phyloP scores from a whole-genome alignment of 2,113 vertebrate species.

The Pelvicachromis taeniatus region DNA sequence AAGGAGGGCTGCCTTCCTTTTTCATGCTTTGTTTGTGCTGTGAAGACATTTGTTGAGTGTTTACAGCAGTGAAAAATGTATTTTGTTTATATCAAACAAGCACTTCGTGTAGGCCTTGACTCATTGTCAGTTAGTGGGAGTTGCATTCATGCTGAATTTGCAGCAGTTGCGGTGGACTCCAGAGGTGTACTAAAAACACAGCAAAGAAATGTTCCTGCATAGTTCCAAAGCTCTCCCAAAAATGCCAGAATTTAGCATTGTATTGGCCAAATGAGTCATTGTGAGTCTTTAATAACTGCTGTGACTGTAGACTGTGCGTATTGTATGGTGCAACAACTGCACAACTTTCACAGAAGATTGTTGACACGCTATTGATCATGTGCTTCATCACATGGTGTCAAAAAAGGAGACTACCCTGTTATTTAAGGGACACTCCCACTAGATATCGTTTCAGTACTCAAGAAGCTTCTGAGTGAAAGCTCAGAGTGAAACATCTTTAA shows the following conservation, averaged over 20 bases:
- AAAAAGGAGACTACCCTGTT: neutral
- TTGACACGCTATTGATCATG: no score
- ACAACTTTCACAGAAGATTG: no score
- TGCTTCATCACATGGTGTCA: no score
- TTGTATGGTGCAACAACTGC: neutral
- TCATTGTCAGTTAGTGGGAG: neutral
- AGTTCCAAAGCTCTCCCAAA: neutral
- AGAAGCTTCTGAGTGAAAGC: neutral
- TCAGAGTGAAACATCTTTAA: neutral
- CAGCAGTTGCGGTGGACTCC: fast-evolving
- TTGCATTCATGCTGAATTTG: neutral
- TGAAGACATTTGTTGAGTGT: neutral
- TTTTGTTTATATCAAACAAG: neutral
- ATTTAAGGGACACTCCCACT: neutral
- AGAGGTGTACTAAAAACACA: neutral
- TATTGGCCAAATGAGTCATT: neutral
- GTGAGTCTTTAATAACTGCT: neutral
- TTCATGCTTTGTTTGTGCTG: neutral
- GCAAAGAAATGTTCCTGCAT: neutral
- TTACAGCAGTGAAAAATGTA: neutral
- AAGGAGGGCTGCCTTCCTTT: neutral
- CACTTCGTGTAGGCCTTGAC: neutral
- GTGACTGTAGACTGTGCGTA: neutral
- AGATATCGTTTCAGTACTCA: neutral
- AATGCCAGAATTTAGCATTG: neutral